Evolutionary conservation across 2,888 invertebrate species (phyloP), one percentile per base, ranked within the genome.

Genomic region (Orchestes rusci): DNA sequence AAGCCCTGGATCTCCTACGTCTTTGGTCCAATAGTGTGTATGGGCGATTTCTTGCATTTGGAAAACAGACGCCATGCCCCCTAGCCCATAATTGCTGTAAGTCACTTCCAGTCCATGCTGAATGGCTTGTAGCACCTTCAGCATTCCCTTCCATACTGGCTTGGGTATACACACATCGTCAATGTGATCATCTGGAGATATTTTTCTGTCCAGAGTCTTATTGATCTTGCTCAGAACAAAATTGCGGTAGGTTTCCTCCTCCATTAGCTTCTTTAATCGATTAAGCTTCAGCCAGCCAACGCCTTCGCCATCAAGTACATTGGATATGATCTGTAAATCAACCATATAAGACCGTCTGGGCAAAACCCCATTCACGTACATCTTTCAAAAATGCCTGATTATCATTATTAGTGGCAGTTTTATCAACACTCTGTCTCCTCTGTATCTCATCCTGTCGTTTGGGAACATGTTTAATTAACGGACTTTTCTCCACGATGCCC

Each of bases 21-120:
- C 92, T 62, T 89, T 87, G 56, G 86, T 87, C 92, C 94, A 95
- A 66, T 86, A 99, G 70, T 99, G 97, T 0, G 99, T 99, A 67
- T 99, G 97, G 2, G 94, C 91, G 63, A 99, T 94, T 75, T 99
- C 99, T 60, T 97, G 83, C 53, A 97, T 75, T 70, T 95, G 93
- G 69, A 94, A 96, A 15, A 92, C 91, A 0, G 95, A 93, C 3
- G 95, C 94, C 88, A 96, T 93, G 16, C 99, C 99, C 23, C 96
- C 96, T 1, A 93, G 74, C 0, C 96, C 95, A 59, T 91, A 90
- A 71, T 94, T 95, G 31, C 83, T 79, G 66, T 85, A 95, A 1
- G 94, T 93, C 50, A 84, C 83, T 65, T 95, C 95, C 39, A 97
- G 72, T 1, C 97, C 97, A 55, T 84, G 83, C 4, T 91, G 81